Base-by-base conservation (phyloP, 2,113 vertebrate species). In the Tupaia tana region DNA sequence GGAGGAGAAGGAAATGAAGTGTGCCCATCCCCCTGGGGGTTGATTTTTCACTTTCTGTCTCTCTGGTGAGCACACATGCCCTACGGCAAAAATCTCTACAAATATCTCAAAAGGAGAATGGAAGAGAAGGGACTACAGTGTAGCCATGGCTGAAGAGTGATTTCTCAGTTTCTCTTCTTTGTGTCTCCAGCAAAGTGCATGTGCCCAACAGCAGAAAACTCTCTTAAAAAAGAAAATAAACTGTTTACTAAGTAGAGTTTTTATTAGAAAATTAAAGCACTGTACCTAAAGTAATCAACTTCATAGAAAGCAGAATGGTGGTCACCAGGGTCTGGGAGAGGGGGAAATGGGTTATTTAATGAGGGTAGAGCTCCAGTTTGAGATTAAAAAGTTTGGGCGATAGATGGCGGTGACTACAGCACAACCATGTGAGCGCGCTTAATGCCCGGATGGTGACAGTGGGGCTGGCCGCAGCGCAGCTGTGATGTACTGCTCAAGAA, bases 221-320 rank as follows among this genome's bases (percentile, higher is more conserved):
- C 43, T 43, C 43, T 43, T 43, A 43, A 43, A 43, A 43, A 43
- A 43, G 43, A 43, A 43, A 43, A 43, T 43, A 43, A 96, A 88
- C 86, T 67, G 27, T 78, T 75, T 74, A n/a, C n/a, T n/a, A 79
- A 94, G 22, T 27, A 87, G 54, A 92, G 66, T 56, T 75, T 75
- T 92, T 86, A 91, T 61, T 96, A 86, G 43, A 92, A 78, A 79
- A 82, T 70, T 27, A 25, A 89, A 69, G 95, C n/a, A 83, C 58
- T 92, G 71, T 52, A 63, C 14, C 43, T 66, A 66, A 11, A 81
- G 43, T 31, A 74, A 71, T 59, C 86, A 88, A 73, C 64, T n/a
- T 73, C n/a, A 84, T 2, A 88, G 52, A 66, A 89, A 94, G 56
- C 20, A 81, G 83, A 79, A 34, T 14, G 43, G 74, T 7, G 92